Evolutionary conservation across 1,140 invertebrate genomes (phyloP).

Genomic region (Macrobrachium nipponense): DNA sequence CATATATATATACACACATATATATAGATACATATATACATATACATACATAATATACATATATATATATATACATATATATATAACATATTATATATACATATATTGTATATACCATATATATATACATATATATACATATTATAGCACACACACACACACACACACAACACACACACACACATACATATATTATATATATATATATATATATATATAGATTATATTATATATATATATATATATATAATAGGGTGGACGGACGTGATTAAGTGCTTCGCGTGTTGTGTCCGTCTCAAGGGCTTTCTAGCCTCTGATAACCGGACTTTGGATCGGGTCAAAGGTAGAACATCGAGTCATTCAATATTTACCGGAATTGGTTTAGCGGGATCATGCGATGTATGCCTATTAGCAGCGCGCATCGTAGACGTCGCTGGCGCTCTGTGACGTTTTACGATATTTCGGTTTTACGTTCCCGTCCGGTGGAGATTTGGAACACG

Average conservation of each 20-base stretch:
- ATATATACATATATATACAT: not conserved
- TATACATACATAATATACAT: not conserved
- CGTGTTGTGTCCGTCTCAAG: not conserved
- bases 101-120: conserved; percentile 5
- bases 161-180: not conserved
- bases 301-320: not conserved
- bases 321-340: too few relatives aligned
- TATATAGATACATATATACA: too few relatives aligned
- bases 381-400: too few relatives aligned
- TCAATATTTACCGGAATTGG: too few relatives aligned
- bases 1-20: not conserved
- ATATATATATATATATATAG: conserved; percentile 18
- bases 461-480: too few relatives aligned
- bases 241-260: too few relatives aligned
- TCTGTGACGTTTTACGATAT: too few relatives aligned
- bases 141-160: too few relatives aligned
- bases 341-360: too few relatives aligned
- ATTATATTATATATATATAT: conserved; percentile 3
- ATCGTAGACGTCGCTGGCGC: too few relatives aligned
- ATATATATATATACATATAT: conserved; percentile 7
- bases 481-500: too few relatives aligned
- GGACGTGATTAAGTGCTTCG: not conserved
- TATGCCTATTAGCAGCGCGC: too few relatives aligned
- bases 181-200: not conserved
- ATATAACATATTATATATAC: conserved; percentile 19